phyloP scores from a whole-genome alignment of 2,113 vertebrate species.

The Tachuris rubrigastra region DNA sequence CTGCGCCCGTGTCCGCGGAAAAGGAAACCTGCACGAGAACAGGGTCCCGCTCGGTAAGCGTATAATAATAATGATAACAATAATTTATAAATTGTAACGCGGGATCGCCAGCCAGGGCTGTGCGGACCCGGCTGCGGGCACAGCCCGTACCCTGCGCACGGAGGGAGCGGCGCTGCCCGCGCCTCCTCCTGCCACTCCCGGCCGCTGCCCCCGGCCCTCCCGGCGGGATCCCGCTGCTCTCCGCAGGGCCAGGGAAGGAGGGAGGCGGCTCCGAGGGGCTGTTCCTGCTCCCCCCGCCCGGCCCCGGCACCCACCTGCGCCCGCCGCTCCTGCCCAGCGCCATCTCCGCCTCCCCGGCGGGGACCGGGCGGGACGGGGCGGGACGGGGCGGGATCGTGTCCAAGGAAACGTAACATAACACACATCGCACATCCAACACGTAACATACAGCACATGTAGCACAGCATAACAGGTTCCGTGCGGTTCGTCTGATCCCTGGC shows the following conservation, averaged over 20 bases:
- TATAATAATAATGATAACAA: no score
- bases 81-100: no score
- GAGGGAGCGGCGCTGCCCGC: not conserved
- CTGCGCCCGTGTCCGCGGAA: fast-evolving
- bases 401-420: fast-evolving
- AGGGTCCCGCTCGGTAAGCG: fast-evolving
- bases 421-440: not conserved
- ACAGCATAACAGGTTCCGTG: fast-evolving
- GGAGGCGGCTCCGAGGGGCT: not conserved
- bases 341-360: not conserved
- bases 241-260: not conserved
- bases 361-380: no score
- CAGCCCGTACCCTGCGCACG: not conserved
- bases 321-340: not conserved
- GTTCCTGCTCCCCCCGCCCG: not conserved
- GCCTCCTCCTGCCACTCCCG: not conserved
- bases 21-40: not conserved
- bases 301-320: not conserved
- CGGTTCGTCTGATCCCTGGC: not conserved
- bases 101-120: not conserved
- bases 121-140: not conserved
- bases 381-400: not conserved
- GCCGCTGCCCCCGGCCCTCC: not conserved
- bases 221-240: not conserved
- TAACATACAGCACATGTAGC: fast-evolving